Evolutionary conservation across 2,888 invertebrate species (phyloP).

Genomic region (Malthinus flaveolus): DNA sequence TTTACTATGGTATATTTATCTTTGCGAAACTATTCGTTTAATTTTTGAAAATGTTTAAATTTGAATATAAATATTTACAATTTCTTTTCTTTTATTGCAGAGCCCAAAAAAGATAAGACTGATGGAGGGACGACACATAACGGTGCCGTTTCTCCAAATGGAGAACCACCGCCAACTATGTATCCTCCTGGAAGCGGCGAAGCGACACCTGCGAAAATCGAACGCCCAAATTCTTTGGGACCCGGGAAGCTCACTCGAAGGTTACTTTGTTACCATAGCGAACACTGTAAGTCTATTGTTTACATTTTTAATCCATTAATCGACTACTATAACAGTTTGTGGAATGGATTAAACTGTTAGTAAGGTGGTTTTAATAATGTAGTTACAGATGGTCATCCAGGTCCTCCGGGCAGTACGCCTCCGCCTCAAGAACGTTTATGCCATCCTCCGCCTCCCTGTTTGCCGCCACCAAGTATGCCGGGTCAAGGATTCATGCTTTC

Average conservation of each 20-base stretch:
- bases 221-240: constrained; percentile 79
- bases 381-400: constrained; percentile 63
- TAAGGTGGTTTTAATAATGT: constrained; percentile 20
- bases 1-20: too few species aligned
- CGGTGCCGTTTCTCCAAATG: constrained; percentile 66
- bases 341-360: neutral
- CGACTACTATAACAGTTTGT: neutral
- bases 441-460: constrained; percentile 42
- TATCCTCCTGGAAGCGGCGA: constrained; percentile 44
- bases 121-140: constrained; percentile 62
- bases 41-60: neutral
- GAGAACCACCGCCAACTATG: constrained; percentile 52
- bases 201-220: constrained; percentile 59
- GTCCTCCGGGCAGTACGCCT: constrained; percentile 53
- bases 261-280: constrained; percentile 78
- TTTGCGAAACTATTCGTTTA: too few species aligned
- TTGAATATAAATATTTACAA: neutral
- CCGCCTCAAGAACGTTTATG: constrained; percentile 51
- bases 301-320: neutral
- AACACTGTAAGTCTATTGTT: constrained; percentile 64
- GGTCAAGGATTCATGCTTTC: constrained; percentile 68
- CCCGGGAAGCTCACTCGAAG: constrained; percentile 77
- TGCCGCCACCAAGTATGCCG: constrained; percentile 38
- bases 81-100: constrained; percentile 62
- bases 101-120: constrained; percentile 93